Evolutionary conservation across 2,797 vertebrate species (phyloP), one percentile per base, ranked within the genome.

Genomic region (Mallotus villosus): DNA sequence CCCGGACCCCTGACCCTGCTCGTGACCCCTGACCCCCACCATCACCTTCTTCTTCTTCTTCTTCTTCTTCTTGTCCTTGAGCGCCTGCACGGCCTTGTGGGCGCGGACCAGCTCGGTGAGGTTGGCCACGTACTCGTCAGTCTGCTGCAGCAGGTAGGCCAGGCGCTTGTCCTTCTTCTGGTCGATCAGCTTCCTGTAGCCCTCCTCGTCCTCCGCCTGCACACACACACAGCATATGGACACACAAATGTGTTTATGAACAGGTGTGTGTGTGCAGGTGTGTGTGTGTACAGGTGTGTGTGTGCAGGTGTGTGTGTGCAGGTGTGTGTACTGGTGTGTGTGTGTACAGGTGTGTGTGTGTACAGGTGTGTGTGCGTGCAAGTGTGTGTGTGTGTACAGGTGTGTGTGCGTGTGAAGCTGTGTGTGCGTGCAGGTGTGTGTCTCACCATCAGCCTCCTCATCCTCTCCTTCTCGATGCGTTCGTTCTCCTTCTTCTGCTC

Each of bases 401-500:
- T 46, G 53, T 27, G 22, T 25, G 9, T 27, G 59, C 16, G 59
- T 61, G n/a, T 29, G 7, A 2, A 3, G 2, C 16, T 6, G 34
- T 12, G 22, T 51, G 24, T 21, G 12, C 22, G 62, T n/a, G 19
- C 29, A 24, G 19, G 19, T 21, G 29, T 5, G 27, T 0, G 17
- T 67, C 86, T 91, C 81, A 98, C 96, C 97, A 98, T 99, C 76
- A 99, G 88, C 59, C 97, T 94, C 25, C 97, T 92, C 97, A 99
- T 98, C 55, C 97, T 82, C 92, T 99, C 97, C 84, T 99, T 99
- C 84, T 98, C 97, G 0, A 99, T 97, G 60, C 97, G 91, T 82
- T 99, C 97, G 0, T 99, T 99, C 83, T 99, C 97, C 57, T 98
- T 99, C 93, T 99, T 99, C 92, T 99, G 97, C 76, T 99, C 97